These are phyloP conservation scores for Melanargia galathea DNA, from an alignment of 2,888 invertebrate genomes.

Conservation along the genomic window DNA sequence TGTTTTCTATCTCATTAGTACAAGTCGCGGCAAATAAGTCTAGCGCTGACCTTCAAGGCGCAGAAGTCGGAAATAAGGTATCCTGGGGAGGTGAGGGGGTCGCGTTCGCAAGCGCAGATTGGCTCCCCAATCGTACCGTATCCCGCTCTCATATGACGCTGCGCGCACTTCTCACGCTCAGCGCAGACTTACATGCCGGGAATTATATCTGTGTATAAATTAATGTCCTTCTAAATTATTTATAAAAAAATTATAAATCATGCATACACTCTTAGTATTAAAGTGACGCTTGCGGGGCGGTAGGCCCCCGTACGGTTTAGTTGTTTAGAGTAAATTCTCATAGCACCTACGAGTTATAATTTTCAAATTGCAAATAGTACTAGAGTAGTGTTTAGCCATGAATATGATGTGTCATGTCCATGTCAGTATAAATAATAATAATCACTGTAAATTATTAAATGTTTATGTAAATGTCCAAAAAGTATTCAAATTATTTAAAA, in stretches of 20 bases:
- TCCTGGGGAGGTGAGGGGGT: too few relatives aligned
- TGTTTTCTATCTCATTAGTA: not conserved
- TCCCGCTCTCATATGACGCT: too few relatives aligned
- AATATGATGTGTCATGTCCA: slow-evolving; percentile 80
- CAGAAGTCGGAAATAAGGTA: too few relatives aligned
- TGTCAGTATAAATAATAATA: slow-evolving; percentile 82
- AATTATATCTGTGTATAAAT: slow-evolving; percentile 61
- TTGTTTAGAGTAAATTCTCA: slow-evolving; percentile 76
- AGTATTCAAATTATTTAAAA: slow-evolving; percentile 83
- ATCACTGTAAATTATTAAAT: slow-evolving; percentile 83
- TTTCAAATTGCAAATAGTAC: slow-evolving; percentile 78
- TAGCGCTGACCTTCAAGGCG: too few relatives aligned
- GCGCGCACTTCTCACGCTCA: too few relatives aligned
- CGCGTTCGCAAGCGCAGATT: too few relatives aligned
- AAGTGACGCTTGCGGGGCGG: slow-evolving; percentile 68
- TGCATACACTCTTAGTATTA: slow-evolving; percentile 81
- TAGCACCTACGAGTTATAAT: slow-evolving; percentile 76
- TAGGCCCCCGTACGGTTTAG: slow-evolving; percentile 74
- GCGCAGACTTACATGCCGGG: too few relatives aligned
- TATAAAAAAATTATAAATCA: slow-evolving; percentile 75
- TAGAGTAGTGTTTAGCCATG: slow-evolving; percentile 78
- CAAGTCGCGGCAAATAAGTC: too few relatives aligned
- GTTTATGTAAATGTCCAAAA: slow-evolving; percentile 83
- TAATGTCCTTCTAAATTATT: slow-evolving; percentile 78
- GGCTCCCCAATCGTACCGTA: too few relatives aligned